Evolutionary conservation across 2,888 invertebrate species (phyloP), one percentile per base, ranked within the genome.

Genomic region (Eristalis intricaria): DNA sequence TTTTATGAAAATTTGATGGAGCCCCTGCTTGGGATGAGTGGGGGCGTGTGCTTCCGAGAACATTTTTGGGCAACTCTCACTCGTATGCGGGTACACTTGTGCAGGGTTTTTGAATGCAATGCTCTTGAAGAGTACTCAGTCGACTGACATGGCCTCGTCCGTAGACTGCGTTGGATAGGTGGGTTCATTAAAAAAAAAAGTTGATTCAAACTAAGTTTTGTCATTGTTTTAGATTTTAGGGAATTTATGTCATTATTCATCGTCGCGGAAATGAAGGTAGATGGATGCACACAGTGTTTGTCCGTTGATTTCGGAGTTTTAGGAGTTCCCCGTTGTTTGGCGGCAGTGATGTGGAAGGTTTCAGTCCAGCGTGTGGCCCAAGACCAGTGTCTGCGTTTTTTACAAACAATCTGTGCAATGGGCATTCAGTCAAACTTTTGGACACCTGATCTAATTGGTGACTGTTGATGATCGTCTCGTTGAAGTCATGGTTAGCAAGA

Each of bases 1-100:
- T 86, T 77, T 82, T 86, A 78, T 86, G 78, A 74, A 82, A 78
- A 77, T 81, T 65, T 77, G 63, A 64, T 73, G 63, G 38, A 60
- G 65, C 60, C 60, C 32, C 10, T 26, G 29, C 8, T 15, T 15
- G 23, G 32, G n/a, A 11, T 35, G 35, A 5, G 23, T n/a, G 35
- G 26, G 35, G 5, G 23, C 11, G 56, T 22, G 50, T 19, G 19
- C 50, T 19, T 50, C 19, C 19, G 50, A 50, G 50, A 19, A 50
- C 3, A 50, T 50, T 50, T 15, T 50, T 8, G 50, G 50, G 19
- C 50, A 50, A 50, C 19, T 50, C 19, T 50, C 19, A 50, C 19
- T 50, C 19, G 50, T 19, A 19, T 43, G 43, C 43, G n/a, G 1
- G 4, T n/a, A n/a, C n/a, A 50, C n/a, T n/a, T 5, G n/a, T n/a